phyloP scores from a whole-genome alignment of 2,888 invertebrate species.

The Dynastes grantii region DNA sequence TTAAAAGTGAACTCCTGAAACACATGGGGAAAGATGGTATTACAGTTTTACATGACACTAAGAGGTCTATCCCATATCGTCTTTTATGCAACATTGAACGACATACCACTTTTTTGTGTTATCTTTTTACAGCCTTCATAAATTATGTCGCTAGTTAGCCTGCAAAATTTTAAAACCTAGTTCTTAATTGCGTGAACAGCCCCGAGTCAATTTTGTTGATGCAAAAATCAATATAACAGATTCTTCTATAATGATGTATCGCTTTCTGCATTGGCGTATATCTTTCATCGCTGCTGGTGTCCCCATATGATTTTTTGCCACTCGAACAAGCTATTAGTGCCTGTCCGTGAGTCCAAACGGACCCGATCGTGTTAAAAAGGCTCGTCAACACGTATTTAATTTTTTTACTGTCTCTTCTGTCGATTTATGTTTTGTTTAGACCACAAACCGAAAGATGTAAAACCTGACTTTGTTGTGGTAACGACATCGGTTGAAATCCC shows the following conservation, averaged over 20 bases:
- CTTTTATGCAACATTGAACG: no score
- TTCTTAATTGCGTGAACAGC: no score
- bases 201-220: no score
- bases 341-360: slow-evolving; percentile 11
- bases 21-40: no score
- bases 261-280: neutral
- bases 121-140: no score
- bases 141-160: no score
- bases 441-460: slow-evolving; percentile 5
- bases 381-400: slow-evolving; percentile 26
- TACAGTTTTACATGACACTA: no score
- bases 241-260: slow-evolving; percentile 8
- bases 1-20: no score
- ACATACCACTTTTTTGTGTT: no score
- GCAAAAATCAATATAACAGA: neutral
- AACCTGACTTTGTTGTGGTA: slow-evolving; percentile 18
- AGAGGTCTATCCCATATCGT: no score
- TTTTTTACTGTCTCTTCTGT: slow-evolving; percentile 14
- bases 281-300: slow-evolving; percentile 6
- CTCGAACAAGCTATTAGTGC: slow-evolving; percentile 25
- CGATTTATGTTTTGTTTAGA: slow-evolving; percentile 30
- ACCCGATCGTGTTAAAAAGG: slow-evolving; percentile 23
- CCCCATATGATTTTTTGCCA: slow-evolving; percentile 15
- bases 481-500: neutral
- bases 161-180: no score